These are phyloP conservation scores for Staurois parvus DNA, from an alignment of 2,797 vertebrate species.

Conservation along the genomic window DNA sequence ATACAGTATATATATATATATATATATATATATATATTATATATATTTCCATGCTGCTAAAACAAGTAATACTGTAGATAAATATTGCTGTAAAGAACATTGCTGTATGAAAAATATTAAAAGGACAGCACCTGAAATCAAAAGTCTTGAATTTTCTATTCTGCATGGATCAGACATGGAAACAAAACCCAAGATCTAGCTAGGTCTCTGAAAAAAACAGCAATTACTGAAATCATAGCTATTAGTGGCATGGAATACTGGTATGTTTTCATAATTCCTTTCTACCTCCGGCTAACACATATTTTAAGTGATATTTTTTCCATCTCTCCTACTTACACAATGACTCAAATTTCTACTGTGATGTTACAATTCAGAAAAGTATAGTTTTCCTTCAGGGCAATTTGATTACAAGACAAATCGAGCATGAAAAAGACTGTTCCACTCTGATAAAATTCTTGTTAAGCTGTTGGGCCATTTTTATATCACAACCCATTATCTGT, in stretches of 20 bases:
- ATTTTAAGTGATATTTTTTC: conserved; percentile 39
- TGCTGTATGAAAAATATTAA: not conserved
- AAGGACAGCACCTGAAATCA: not conserved
- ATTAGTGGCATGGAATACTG: conserved; percentile 17
- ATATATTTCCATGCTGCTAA: too few species aligned
- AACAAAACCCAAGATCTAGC: not conserved
- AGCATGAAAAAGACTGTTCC: conserved; percentile 64
- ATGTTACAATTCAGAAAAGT: conserved; percentile 66
- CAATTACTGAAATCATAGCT: conserved; percentile 37
- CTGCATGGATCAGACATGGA: not conserved
- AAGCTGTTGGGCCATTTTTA: conserved; percentile 68
- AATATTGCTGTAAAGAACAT: too few species aligned
- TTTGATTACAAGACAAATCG: conserved; percentile 67
- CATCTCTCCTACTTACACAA: conserved; percentile 43
- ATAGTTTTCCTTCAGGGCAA: conserved; percentile 65
- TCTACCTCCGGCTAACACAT: conserved; percentile 29
- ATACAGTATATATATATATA: too few species aligned
- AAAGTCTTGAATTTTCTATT: conserved; percentile 2
- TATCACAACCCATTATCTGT: conserved; percentile 65
- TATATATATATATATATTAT: too few species aligned
- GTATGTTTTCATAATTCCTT: conserved; percentile 43
- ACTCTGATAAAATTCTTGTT: conserved; percentile 68
- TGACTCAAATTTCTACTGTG: conserved; percentile 47
- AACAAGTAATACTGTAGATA: too few species aligned
- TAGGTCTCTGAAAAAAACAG: not conserved